phyloP scores from a whole-genome alignment of 2,888 invertebrate genomes.

The Dynastes hyllus region DNA sequence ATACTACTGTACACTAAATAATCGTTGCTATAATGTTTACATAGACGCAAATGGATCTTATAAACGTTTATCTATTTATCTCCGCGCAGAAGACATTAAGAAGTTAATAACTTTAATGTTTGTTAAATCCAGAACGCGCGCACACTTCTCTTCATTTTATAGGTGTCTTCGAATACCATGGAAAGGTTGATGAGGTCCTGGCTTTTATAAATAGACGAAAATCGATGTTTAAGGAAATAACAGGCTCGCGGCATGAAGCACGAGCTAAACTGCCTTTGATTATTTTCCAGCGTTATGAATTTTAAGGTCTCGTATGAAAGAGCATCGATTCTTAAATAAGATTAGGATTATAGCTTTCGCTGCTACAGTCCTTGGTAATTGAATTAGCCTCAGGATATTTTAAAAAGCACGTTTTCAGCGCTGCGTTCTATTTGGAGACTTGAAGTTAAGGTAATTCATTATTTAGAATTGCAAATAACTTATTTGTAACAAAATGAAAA shows the following conservation, averaged over 20 bases:
- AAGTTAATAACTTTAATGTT: constrained; percentile 37
- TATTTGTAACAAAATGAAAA: too few relatives aligned
- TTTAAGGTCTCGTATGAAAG: constrained; percentile 26
- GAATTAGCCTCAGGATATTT: neutral
- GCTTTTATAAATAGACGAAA: constrained; percentile 37
- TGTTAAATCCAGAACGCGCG: constrained; percentile 5
- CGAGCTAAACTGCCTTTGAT: constrained; percentile 8
- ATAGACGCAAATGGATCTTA: neutral
- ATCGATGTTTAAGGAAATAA: constrained; percentile 29
- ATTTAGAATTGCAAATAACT: too few relatives aligned
- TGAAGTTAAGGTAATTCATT: too few relatives aligned
- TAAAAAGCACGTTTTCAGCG: neutral
- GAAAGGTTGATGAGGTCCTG: constrained; percentile 24
- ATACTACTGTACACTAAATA: constrained; percentile 2
- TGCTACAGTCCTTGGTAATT: neutral
- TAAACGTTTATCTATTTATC: constrained; percentile 23
- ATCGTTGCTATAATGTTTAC: neutral
- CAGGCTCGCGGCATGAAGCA: constrained; percentile 10
- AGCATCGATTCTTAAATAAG: constrained; percentile 29
- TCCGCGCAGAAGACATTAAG: neutral
- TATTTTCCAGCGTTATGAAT: constrained; percentile 24
- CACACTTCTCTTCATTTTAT: neutral
- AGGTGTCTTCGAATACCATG: neutral
- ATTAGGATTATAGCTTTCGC: constrained; percentile 16
- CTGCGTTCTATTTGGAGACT: neutral